Evolutionary conservation across 2,888 invertebrate species (phyloP), one percentile per base, ranked within the genome.

Genomic region (Geophilus truncorum): DNA sequence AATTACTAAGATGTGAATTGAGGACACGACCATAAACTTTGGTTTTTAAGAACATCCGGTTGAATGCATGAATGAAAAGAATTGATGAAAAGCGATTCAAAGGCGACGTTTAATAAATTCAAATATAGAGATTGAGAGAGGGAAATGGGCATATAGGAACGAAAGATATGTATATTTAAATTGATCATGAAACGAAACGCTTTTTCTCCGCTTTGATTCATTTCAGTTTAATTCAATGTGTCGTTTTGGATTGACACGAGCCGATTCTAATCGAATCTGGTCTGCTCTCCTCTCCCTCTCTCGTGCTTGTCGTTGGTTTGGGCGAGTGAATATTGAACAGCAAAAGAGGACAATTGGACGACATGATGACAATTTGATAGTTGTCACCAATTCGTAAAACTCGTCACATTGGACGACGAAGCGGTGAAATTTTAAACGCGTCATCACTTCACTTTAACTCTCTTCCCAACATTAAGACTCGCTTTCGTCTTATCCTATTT

Each of bases 311-410:
- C 70, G 28, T 28, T 70, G 70, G 70, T 23, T 70, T 70, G 70
- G 25, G 70, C 70, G 70, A 70, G 70, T 25, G 70, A 70, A 70
- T 70, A 70, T 70, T 70, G 70, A 70, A 70, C 70, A 70, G 70
- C 70, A 70, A 70, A 70, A 28, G 70, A 70, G 70, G 70, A 70
- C 70, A 62, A 79, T 79, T 79, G 79, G 28, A 28, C 57, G 79
- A 79, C 79, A 62, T 79, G 79, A 79, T 79, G 79, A 79, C 79
- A 79, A 79, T 79, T 79, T 79, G 79, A 79, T 79, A 79, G 79
- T 79, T 79, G 78, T 78, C 78, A 78, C 40, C 78, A 45, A 78
- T 45, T 78, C 40, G 78, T 40, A 36, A 34, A 77, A n/a, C n/a
- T 23, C 77, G 77, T 34, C 36, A 36, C 4, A 28, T 70, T 25